phyloP scores from a whole-genome alignment of 1,140 invertebrate species.

The Cephus cinctus region DNA sequence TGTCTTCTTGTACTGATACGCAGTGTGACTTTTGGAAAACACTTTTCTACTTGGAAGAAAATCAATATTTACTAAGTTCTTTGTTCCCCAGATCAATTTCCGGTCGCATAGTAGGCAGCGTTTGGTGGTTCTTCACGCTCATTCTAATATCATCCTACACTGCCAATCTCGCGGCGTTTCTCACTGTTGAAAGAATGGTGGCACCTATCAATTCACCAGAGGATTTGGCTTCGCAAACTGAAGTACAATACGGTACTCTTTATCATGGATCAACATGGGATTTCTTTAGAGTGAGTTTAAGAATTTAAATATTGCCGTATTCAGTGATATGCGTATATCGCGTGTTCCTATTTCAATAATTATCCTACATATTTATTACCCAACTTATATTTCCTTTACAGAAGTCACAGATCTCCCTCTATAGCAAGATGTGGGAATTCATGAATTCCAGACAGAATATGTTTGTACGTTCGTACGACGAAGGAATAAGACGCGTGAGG shows the following conservation, averaged over 20 bases:
- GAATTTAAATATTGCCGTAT: not conserved
- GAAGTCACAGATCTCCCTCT: constrained; percentile 87
- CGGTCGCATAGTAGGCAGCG: constrained; percentile 91
- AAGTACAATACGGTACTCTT: constrained; percentile 92
- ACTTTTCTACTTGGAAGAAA: no score
- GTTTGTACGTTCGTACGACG: constrained; percentile 79
- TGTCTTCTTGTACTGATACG: no score
- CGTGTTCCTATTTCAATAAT: not conserved
- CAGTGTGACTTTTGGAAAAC: no score
- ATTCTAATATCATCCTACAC: constrained; percentile 98
- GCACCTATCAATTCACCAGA: constrained; percentile 93
- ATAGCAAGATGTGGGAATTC: constrained; percentile 94
- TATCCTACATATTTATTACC: not conserved
- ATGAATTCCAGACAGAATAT: constrained; percentile 85
- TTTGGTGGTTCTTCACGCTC: constrained; percentile 99
- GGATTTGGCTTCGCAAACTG: constrained; percentile 89
- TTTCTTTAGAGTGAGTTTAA: constrained; percentile 80
- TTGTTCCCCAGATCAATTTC: constrained; percentile 78
- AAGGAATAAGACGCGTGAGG: constrained; percentile 80
- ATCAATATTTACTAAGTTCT: no score
- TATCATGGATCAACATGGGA: constrained; percentile 85
- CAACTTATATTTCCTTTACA: constrained; percentile 47
- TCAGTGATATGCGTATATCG: no score
- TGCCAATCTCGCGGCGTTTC: constrained; percentile 95
- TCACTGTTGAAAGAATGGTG: constrained; percentile 92